Evolutionary conservation across 1,140 invertebrate species (phyloP), one percentile per base, ranked within the genome.

Genomic region (Eumaeus atala): DNA sequence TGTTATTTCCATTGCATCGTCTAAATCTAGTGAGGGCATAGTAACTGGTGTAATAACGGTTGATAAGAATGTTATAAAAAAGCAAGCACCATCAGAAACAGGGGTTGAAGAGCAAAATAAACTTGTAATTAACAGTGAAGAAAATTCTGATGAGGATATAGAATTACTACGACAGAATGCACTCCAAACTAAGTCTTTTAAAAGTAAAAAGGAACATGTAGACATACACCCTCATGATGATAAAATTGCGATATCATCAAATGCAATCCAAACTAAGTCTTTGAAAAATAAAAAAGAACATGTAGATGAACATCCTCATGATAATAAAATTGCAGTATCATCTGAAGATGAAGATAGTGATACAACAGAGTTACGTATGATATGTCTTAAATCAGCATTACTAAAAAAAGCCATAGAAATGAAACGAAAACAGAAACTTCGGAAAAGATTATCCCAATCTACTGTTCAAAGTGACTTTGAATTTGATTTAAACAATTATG

Each of bases 361-460:
- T 59, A 85, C 84, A 16, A 74, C 76, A 28, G 86, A 87, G 51
- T 64, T 88, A n/a, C 73, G 87, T 58, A 61, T 87, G 38, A 87
- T 85, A 47, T 87, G 85, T 53, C 66, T 88, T 12, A 88, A 83
- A 54, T 88, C 87, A 42, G 74, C 84, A 10, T 65, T 84, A 36
- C 59, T 88, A 55, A 88, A 87, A 61, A 87, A 84, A 72, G 85
- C 83, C 14, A 82, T 85, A 64, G 86, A 87, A 76, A 80, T 81
- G 61, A 88, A 88, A 74, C 72, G 72, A 51, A 84, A 84, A 47
- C 75, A 81, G 56, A 87, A 81, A 61, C 58, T 77, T 56, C 71
- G 66, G 48, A 87, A 87, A 62, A 74, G 62, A 53, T 35, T 78
- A 17, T 78, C 80, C 4, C 76, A 83, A 56, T 77, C 75, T n/a